A percentile compares a stretch with the other conserved stretches of the same genome.
Evolutionary conservation across 2,797 vertebrate species (phyloP).

Genomic region (Spinus pinus): DNA sequence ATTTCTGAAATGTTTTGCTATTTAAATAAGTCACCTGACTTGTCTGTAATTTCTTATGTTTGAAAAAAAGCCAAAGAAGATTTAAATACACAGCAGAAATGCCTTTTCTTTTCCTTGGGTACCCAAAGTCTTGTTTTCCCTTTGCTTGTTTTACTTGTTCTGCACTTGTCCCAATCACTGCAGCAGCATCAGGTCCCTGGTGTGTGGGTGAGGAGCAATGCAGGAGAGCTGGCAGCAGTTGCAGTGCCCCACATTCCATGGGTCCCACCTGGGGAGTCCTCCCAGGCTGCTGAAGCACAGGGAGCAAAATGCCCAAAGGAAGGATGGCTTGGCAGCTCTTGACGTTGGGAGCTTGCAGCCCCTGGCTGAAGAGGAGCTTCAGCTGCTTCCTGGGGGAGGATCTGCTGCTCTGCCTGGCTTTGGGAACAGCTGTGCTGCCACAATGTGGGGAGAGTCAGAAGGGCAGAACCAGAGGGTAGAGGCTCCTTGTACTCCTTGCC

Average conservation of each 20-base stretch:
- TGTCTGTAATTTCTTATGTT: neutral
- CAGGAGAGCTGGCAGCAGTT: neutral
- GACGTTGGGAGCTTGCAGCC: neutral
- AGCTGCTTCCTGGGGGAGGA: neutral
- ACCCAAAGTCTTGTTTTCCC: neutral
- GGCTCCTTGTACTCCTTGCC: neutral
- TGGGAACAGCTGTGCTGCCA: neutral
- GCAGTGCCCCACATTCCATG: neutral
- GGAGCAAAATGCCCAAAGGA: neutral
- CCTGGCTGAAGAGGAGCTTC: neutral
- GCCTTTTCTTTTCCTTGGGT: neutral
- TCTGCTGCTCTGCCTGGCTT: neutral
- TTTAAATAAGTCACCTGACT: neutral
- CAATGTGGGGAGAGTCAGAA: neutral
- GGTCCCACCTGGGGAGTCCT: neutral
- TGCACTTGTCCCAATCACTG: neutral
- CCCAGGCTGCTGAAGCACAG: neutral
- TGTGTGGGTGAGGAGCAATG: neutral
- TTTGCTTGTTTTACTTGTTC: neutral
- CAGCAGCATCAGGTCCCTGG: neutral
- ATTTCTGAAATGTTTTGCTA: neutral
- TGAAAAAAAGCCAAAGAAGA: neutral
- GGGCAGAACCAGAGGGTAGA: neutral
- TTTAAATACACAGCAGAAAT: neutral
- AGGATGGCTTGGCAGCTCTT: neutral